A percentile compares a stretch with the other conserved stretches of the same genome.
These are phyloP conservation scores for Machaerirhynchus nigripectus DNA, from an alignment of 2,113 vertebrate species.

Conservation along the genomic window DNA sequence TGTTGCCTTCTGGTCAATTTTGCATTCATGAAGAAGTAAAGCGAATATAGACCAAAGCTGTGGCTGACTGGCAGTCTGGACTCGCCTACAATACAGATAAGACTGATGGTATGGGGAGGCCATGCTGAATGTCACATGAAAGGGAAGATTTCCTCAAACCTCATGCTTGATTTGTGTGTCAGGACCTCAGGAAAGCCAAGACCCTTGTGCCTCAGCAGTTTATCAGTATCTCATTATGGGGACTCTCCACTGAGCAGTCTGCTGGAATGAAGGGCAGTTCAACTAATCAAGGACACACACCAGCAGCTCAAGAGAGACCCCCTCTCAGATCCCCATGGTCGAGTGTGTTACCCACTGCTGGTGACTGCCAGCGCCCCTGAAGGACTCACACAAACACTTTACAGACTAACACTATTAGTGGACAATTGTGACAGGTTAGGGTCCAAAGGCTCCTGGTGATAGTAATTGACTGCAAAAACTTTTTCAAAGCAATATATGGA, in stretches of 20 bases:
- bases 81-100: neutral
- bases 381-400: neutral
- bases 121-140: neutral
- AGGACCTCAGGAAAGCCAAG: neutral
- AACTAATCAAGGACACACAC: neutral
- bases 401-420: neutral
- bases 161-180: neutral
- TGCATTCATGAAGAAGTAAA: neutral
- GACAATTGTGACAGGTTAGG: neutral
- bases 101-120: neutral
- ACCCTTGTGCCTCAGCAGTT: too few relatives aligned
- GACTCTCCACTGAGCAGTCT: neutral
- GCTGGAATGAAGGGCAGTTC: neutral
- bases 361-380: neutral
- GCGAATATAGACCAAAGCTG: neutral
- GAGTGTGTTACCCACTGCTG: too few relatives aligned
- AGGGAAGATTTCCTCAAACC: neutral
- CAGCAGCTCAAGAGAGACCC: accelerated
- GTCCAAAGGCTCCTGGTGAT: neutral
- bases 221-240: neutral
- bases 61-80: neutral
- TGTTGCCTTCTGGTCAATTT: neutral
- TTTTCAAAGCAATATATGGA: neutral
- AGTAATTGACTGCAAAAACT: neutral
- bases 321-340: accelerated